Base-by-base conservation (phyloP, 2,113 vertebrate species). In the Garra rufa region DNA sequence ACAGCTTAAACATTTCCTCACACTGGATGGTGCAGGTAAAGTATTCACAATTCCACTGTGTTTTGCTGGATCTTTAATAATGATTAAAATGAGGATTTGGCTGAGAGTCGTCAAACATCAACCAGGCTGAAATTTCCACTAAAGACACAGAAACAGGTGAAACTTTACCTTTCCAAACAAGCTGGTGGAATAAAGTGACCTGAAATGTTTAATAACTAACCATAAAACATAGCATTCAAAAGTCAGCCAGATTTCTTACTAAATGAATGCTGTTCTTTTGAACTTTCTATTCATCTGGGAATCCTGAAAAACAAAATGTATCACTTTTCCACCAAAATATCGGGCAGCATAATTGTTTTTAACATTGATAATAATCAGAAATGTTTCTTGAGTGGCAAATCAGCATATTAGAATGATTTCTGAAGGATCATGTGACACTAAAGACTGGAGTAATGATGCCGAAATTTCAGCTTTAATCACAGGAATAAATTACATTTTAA, bases 1-100 rank as follows among this genome's bases (percentile, higher is more conserved):
- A 44, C 38, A 43, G 69, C 69, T 71, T 44, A 43, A 71, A 71
- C 38, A 71, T 44, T 71, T 71, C 21, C 38, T 10, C 69, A 24
- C 41, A 21, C 69, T 41, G 6, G 21, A 69, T 21, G 65, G 8
- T 63, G 14, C 59, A 15, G 26, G 17, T 30, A 14, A 24, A 26
- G 24, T 34, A 65, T 30, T 30, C 28, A 19, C 28, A 67, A 3
- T 67, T 65, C 15, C 15, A 17, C 59, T 1, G 24, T 67, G 63
- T 9, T 67, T 38, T 4, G 3, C 7, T 34, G 63, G 65, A 8
- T 38, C 65, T 21, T 69, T 38, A 69, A 69, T 38, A 38, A 69
- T 69, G 65, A 69, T 38, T 69, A 69, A 69, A 34, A 69, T 10
- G 17, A 21, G 19, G 50, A 38, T 38, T 67, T 67, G 30, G 28